Conservation (phyloP, 2,888 invertebrate species). For the Cactoblastis cactorum region DNA sequence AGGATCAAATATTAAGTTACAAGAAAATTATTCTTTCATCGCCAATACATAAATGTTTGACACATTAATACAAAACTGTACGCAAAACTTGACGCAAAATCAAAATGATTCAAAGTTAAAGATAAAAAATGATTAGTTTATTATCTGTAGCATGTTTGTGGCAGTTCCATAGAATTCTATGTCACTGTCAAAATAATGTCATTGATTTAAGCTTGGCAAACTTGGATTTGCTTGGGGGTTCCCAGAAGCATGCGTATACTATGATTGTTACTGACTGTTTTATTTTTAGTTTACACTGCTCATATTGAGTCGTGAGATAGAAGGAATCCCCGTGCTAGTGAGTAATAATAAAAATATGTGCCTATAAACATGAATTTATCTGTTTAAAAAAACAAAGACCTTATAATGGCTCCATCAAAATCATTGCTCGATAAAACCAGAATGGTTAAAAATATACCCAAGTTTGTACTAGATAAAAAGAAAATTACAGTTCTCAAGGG, state of each 20-base stretch:
- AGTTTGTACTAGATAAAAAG: background rate
- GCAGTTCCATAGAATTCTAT: too few relatives aligned
- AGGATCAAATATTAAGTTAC: too few relatives aligned
- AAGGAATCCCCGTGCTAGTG: background rate
- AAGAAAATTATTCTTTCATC: too few relatives aligned
- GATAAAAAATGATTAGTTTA: too few relatives aligned
- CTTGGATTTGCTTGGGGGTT: background rate
- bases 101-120: too few relatives aligned
- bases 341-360: background rate
- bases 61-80: too few relatives aligned
- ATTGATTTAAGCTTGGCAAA: too few relatives aligned
- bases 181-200: too few relatives aligned
- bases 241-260: background rate
- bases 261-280: background rate
- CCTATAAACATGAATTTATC: conserved; percentile 1
- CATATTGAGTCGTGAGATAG: background rate
- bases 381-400: background rate
- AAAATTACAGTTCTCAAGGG: conserved; percentile 1
- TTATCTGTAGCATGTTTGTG: too few relatives aligned
- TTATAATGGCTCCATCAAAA: conserved; percentile 3
- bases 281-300: background rate
- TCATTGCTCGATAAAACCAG: background rate
- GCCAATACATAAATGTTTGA: too few relatives aligned
- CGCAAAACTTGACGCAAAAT: too few relatives aligned
- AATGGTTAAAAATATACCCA: background rate